Conservation (phyloP, 2,797 vertebrate species). For the Anguilla megastoma region DNA sequence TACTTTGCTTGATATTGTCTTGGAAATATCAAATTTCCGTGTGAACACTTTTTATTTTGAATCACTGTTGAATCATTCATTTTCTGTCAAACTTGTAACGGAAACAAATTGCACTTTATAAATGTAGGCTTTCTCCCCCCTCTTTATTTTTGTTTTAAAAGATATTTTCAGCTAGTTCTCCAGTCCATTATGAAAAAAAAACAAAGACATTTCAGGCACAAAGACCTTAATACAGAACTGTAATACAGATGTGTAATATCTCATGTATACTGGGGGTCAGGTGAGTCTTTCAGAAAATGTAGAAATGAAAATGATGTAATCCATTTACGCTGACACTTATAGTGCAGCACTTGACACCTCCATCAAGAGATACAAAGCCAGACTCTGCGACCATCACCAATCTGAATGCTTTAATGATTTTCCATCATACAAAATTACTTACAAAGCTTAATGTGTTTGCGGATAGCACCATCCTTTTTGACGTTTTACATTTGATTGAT, state of each 20-base stretch:
- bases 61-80: background rate
- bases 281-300: background rate
- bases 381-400: slow-evolving; percentile 17
- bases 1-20: background rate
- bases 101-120: slow-evolving; percentile 34
- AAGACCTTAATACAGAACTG: background rate
- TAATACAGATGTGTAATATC: background rate
- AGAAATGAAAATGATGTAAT: background rate
- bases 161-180: slow-evolving; percentile 32
- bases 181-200: slow-evolving; percentile 23
- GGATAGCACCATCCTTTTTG: slow-evolving; percentile 34
- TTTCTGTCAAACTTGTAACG: background rate
- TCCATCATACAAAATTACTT: slow-evolving; percentile 32
- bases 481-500: slow-evolving; percentile 28
- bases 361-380: background rate
- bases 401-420: slow-evolving; percentile 25
- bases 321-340: background rate
- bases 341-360: background rate
- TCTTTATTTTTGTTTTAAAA: slow-evolving; percentile 28
- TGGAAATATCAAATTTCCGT: background rate
- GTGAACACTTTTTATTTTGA: background rate
- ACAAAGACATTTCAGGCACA: slow-evolving; percentile 8
- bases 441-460: slow-evolving; percentile 39
- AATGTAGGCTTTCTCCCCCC: slow-evolving; percentile 30
- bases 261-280: background rate